Conservation (phyloP, 2,797 vertebrate genomes). For the Sebastiscus tertius region DNA sequence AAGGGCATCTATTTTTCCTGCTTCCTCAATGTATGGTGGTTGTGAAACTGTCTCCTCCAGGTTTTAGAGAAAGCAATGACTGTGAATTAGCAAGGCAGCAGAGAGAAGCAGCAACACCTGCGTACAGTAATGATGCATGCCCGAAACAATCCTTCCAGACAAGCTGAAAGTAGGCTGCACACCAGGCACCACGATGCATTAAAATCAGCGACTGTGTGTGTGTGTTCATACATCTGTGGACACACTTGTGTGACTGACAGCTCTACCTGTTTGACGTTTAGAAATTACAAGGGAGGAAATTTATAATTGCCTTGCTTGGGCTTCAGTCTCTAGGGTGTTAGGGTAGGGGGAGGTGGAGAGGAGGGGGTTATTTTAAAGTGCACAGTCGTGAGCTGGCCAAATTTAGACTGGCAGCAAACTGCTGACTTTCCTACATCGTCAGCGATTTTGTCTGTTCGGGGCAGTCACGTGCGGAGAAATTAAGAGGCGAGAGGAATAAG, state of each 20-base stretch:
- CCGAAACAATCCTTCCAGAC: conserved; percentile 39
- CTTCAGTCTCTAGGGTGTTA: conserved; percentile 27
- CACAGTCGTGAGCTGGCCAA: conserved; percentile 60
- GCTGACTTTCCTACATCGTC: conserved; percentile 70
- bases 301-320: conserved; percentile 52
- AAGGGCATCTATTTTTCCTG: not conserved
- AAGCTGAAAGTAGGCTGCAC: conserved; percentile 32
- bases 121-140: conserved; percentile 59
- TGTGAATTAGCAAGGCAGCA: conserved; percentile 57
- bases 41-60: conserved; percentile 22
- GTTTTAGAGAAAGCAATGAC: conserved; percentile 39
- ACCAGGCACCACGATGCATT: not conserved
- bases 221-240: conserved; percentile 3
- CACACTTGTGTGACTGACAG: not conserved
- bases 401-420: conserved; percentile 74
- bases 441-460: conserved; percentile 67
- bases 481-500: conserved; percentile 1
- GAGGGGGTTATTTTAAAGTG: conserved; percentile 47
- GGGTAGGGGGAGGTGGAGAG: not conserved
- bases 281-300: conserved; percentile 37
- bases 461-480: conserved; percentile 37
- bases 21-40: not conserved
- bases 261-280: conserved; percentile 22
- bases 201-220: not conserved
- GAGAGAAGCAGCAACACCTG: conserved; percentile 70